Percentiles rank a stretch among this genome's conserved stretches.
Evolutionary conservation across 1,140 invertebrate genomes (phyloP).

Genomic region (Leguminivora glycinivorella): DNA sequence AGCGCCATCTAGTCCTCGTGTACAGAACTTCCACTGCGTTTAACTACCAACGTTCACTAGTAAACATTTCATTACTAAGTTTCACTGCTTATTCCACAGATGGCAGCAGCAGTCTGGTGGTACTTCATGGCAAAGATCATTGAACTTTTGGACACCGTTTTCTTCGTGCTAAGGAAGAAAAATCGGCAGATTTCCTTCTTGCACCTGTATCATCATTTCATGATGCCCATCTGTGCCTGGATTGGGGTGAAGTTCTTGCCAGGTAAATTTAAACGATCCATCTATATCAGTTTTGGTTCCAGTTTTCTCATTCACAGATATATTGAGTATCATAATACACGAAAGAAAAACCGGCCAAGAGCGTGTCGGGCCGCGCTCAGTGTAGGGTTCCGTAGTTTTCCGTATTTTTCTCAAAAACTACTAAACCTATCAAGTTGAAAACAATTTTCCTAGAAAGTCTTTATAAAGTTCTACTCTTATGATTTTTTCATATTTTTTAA

Average conservation of each 20-base stretch:
- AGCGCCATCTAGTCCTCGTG: background rate
- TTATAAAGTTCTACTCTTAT: too few relatives aligned
- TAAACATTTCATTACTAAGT: background rate
- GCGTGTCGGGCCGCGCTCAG: too few relatives aligned
- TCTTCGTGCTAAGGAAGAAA: constrained; percentile 90
- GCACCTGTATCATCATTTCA: constrained; percentile 85
- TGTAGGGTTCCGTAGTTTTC: too few relatives aligned
- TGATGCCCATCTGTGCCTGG: constrained; percentile 88
- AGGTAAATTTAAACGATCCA: constrained; percentile 68
- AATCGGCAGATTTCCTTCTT: constrained; percentile 87
- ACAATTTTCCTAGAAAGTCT: too few relatives aligned
- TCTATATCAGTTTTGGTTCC: too few relatives aligned
- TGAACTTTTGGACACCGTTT: constrained; percentile 87
- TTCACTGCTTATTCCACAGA: constrained; percentile 61
- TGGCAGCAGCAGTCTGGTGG: constrained; percentile 82
- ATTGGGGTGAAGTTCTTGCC: constrained; percentile 89
- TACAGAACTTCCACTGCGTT: background rate
- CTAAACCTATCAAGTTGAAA: too few relatives aligned
- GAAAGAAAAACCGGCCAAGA: too few relatives aligned
- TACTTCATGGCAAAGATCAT: constrained; percentile 83
- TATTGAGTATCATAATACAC: too few relatives aligned
- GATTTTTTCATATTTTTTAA: too few relatives aligned
- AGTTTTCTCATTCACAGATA: too few relatives aligned
- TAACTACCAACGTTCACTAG: background rate
- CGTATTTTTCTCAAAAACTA: too few relatives aligned